Evolutionary conservation across 2,797 vertebrate species (phyloP), one percentile per base, ranked within the genome.

Genomic region (Melanotaenia pygmaea): DNA sequence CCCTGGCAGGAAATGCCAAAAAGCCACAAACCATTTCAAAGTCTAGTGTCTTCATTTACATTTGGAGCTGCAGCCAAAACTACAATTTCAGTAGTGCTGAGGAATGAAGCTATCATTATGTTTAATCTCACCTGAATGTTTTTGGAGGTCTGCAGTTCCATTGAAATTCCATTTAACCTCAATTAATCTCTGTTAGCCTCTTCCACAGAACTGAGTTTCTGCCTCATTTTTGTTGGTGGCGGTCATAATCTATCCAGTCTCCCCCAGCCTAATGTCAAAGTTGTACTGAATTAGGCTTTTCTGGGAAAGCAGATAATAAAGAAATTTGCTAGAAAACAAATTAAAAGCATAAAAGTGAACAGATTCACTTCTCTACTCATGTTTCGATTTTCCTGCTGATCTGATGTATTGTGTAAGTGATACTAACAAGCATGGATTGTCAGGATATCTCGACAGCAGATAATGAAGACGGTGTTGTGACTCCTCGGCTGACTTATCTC

Each of bases 151-250:
- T 35, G 38, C 40, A 24, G 1, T 75, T 79, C 64, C 66, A 60
- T 24, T 24, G 60, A 74, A 76, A 74, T 72, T 58, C 20, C 18
- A 28, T 28, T 28, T 28, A 28, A 28, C 26, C 16, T 3, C 34
- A 72, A 72, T 64, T 47, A 3, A 3, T 7, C 0, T 11, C 13
- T 24, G 35, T 24, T 40, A 53, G 18, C 38, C 34, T 40, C 7
- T 78, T 83, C 84, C 59, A 72, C 28, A 45, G 72, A 86, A 82
- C 37, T 58, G 11, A 0, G 1, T 28, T 64, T 70, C 30, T 57
- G 0, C 4, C 14, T 56, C 4, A 4, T 0, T 26, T 37, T 22
- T 24, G 2, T 62, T 59, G 35, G 72, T 72, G 47, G 8, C 22
- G 28, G 38, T 28, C 26, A 4, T 59, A 58, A 60, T 16, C 18